A percentile compares a stretch with the other conserved stretches of the same genome.
Evolutionary conservation across 2,888 invertebrate species (phyloP).

Genomic region (Idaea dimidiata): DNA sequence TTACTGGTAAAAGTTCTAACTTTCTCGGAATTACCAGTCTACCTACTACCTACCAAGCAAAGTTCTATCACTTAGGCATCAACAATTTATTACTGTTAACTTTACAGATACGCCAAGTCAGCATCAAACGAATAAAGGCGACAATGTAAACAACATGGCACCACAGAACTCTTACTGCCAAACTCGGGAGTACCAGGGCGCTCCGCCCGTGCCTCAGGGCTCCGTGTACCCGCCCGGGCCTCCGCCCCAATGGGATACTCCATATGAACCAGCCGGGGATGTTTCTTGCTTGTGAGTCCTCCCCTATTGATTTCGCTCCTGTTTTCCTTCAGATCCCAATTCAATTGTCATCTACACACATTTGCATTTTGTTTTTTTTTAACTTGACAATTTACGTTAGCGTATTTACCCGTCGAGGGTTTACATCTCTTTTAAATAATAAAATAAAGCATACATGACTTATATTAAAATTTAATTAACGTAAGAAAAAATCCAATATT

Average conservation of each 20-base stretch:
- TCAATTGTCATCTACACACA: conserved; percentile 19
- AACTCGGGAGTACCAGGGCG: conserved; percentile 64
- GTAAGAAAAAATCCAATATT: no score
- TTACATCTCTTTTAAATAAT: conserved; percentile 14
- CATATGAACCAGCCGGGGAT: conserved; percentile 76
- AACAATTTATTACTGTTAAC: conserved; percentile 40
- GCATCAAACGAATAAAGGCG: conserved; percentile 69
- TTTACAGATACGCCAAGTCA: conserved; percentile 73
- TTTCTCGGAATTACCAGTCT: no score
- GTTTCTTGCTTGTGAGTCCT: conserved; percentile 80
- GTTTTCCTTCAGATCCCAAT: conserved; percentile 39
- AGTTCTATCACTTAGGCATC: conserved; percentile 4
- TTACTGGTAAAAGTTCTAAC: no score
- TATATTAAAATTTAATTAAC: neutral
- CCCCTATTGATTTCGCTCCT: conserved; percentile 60
- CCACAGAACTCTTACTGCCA: conserved; percentile 65
- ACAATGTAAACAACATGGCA: conserved; percentile 78
- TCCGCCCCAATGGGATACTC: conserved; percentile 65
- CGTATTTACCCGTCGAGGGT: conserved; percentile 10
- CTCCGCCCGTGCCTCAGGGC: conserved; percentile 53
- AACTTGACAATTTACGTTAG: conserved; percentile 4
- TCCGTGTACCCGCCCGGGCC: conserved; percentile 60
- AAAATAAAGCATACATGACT: conserved; percentile 7
- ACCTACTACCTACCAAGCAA: neutral
- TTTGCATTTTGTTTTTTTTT: conserved; percentile 14